Evolutionary conservation across 2,797 vertebrate genomes (phyloP).

Genomic region (Cetoscarus ocellatus): DNA sequence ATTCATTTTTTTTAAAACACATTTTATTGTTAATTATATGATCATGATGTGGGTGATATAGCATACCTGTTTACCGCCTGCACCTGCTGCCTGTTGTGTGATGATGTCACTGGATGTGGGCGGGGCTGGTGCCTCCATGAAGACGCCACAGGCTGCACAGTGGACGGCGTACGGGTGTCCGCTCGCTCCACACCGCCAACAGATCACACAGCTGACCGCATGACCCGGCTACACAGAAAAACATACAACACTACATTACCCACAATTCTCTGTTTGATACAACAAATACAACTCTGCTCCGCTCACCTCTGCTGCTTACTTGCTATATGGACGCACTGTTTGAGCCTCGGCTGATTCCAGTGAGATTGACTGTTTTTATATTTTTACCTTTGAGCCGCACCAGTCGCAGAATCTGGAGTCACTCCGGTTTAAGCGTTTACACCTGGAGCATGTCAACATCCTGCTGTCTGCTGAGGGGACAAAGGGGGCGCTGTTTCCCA

Average conservation of each 20-base stretch:
- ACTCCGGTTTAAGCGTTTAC: constrained; percentile 75
- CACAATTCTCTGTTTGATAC: too few relatives aligned
- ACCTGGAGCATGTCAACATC: constrained; percentile 84
- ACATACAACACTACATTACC: constrained; percentile 11
- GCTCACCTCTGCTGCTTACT: too few relatives aligned
- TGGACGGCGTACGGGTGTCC: constrained; percentile 83
- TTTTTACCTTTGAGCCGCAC: constrained; percentile 87
- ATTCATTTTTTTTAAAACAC: too few relatives aligned
- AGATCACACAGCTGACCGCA: constrained; percentile 78
- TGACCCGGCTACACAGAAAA: constrained; percentile 13
- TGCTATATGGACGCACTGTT: too few relatives aligned
- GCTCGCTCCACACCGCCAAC: constrained; percentile 86
- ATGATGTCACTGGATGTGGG: constrained; percentile 23
- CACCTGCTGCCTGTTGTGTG: constrained; percentile 14
- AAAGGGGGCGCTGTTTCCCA: constrained; percentile 56
- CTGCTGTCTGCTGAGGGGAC: constrained; percentile 56
- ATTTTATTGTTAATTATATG: too few relatives aligned
- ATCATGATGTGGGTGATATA: fast-evolving
- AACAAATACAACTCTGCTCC: too few relatives aligned
- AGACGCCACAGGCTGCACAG: constrained; percentile 87
- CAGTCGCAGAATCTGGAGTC: constrained; percentile 89
- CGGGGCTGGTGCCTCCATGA: constrained; percentile 77
- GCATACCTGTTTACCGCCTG: constrained; percentile 67
- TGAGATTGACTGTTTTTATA: not conserved
- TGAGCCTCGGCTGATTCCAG: too few relatives aligned